Evolutionary conservation across 2,797 vertebrate species (phyloP), one percentile per base, ranked within the genome.

Genomic region (Parotocinclus haroldoi): DNA sequence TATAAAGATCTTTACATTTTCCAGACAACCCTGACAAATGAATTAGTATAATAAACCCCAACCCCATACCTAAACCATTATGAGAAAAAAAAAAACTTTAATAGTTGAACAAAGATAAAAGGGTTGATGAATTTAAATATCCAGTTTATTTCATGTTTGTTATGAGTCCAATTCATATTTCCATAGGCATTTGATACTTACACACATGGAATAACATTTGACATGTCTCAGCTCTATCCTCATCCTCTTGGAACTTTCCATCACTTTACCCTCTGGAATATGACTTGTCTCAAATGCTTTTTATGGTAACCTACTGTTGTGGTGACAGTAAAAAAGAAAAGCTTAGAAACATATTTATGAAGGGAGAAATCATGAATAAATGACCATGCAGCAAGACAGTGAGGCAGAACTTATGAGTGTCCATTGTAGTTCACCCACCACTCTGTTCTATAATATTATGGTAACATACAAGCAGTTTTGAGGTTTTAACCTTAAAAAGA

Each of bases 361-460:
- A 60, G 63, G 73, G 80, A 80, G 71, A 78, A 81, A 74, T 81
- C 78, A 75, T 63, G 71, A 7, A 40, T 80, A 84, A 73, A 83
- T 75, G 78, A 68, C 76, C 46, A 52, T 81, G 74, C 82, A 83
- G 83, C 66, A 68, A 80, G 70, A 71, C 75, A 74, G 37, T 67
- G 63, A 68, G 73, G 74, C 71, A 81, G 55, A 83, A 84, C 78
- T 60, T 75, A 67, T 73, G 63, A 76, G 66, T 59, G 71, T 67
- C 63, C 69, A 62, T 57, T 76, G 69, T 58, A 49, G 42, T 63
- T 7, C 51, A 68, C 40, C 48, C 53, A 57, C 63, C 69, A 19
- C 54, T 74, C 71, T 71, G 58, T 80, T 38, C 62, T 42, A 71
- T 73, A 63, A 73, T 61, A 59, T 58, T 69, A 64, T 79, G 63